Evolutionary conservation across 1,140 invertebrate genomes (phyloP), one percentile per base, ranked within the genome.

Genomic region (Xylocopa sonorina): DNA sequence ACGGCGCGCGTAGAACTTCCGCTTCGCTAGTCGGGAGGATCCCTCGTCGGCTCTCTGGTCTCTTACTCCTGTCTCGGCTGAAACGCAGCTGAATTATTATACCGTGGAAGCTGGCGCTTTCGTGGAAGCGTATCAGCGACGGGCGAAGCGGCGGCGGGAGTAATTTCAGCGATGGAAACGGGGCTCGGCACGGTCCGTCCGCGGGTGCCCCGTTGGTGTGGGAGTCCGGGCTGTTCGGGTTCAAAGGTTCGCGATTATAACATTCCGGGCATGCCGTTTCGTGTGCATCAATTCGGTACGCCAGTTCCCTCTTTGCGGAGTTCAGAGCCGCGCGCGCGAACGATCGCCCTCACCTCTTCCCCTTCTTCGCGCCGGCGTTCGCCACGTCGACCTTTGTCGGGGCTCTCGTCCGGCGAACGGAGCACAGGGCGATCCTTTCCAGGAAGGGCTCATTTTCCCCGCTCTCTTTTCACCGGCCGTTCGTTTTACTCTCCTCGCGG

Each of bases 191-290:
- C 81, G 82, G 69, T 86, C 89, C 83, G 64, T 68, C 27, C 29
- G 34, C 82, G 89, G 85, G 76, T 85, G 68, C 6, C n/a, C n/a
- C n/a, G n/a, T n/a, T 41, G 90, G 91, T 92, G 91, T 92, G 92
- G 92, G 92, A 92, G 92, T 92, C 87, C 91, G 80, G 81, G 86
- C 71, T 62, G 84, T 89, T 89, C 86, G 85, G 88, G 92, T 92
- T 92, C 91, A 92, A 92, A 92, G 92, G 92, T 92, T 92, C 85
- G 90, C 91, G 91, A 92, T 92, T 92, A 92, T 92, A 92, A 92
- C 90, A 92, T 92, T 92, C 92, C 92, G 91, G 91, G 91, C 88
- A 92, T 91, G 90, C 91, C 89, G 90, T 91, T 92, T 92, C 91
- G 91, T 92, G 91, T 92, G 90, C 91, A 92, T 92, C 92, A 92